Evolutionary conservation across 2,113 vertebrate genomes (phyloP), one percentile per base, ranked within the genome.

Genomic region (Amphiprion ocellaris): DNA sequence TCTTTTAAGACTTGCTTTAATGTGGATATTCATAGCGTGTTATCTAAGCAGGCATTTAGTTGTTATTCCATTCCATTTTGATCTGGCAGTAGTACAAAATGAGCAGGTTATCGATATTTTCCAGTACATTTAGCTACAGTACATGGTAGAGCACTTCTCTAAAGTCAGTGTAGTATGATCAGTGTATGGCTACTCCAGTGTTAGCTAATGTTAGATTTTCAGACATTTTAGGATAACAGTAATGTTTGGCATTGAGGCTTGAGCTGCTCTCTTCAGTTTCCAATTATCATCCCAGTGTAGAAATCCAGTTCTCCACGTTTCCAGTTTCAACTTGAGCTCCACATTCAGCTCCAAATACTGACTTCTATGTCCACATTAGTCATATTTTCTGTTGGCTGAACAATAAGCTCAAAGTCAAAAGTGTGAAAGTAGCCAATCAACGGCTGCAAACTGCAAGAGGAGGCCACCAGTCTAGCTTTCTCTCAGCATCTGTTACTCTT

Each of bases 151-250:
- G 62, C 61, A 82, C 73, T 64, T 84, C 52, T 86, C 81, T 87
- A 86, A 70, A 71, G 55, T 89, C 81, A 69, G 73, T 73, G 83
- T 79, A 44, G 71, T 79, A 84, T 53, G 81, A 82, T 86, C 90
- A 92, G 87, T 92, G 90, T 87, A 41, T 28, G 52, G 81, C 86
- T 91, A 91, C 87, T 89, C 89, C 90, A 91, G 90, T 93, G 90
- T 90, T 86, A 90, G 50, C 74, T 83, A 79, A 67, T 53, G 77
- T 89, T 79, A 78, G 44, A 69, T 69, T 10, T 37, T 87, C 46
- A 87, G 80, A 83, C 70, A 74, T 66, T 72, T 62, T 56, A 83
- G 50, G 55, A 63, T 79, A 87, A 84, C 81, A 86, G 70, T 84
- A 74, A 88, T 56, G 74, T 89, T 86, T 87, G 79, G 87, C 81